Evolutionary conservation across 2,113 vertebrate species (phyloP), one percentile per base, ranked within the genome.

Genomic region (Hyla sarda): DNA sequence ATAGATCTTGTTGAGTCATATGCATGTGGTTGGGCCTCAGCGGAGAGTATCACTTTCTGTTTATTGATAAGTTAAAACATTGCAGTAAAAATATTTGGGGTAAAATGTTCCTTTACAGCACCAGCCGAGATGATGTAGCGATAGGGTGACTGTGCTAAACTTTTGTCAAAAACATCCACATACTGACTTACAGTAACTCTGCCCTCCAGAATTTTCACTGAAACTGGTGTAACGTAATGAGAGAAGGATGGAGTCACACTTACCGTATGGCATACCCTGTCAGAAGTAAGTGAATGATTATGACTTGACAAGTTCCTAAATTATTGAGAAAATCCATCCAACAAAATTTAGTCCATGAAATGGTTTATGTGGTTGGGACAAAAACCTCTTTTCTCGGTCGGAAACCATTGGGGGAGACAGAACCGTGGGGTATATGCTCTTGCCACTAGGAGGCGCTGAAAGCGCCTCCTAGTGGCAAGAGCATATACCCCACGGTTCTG

Each of bases 41-140:
- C 25, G 28, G 74, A 54, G 74, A 32, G 74, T 77, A 52, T 77
- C 47, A 34, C 74, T 77, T 77, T 77, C 74, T 54, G 48, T 77
- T 54, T 77, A n/a, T 54, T 32, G 2, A 77, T 54, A 32, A 77
- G 16, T 28, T 77, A 19, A 32, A n/a, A 8, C 11, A 47, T 25
- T 52, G 25, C 25, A 50, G 25, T 28, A 28, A 16, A 76, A 30
- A 14, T 19, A 17, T 76, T 30, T 52, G 7, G 50, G 48, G 8
- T 23, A 54, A 54, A 52, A 32, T 21, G 14, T 48, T 71, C n/a
- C 19, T 16, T 12, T 5, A 16, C 30, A 54, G 25, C 17, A 19
- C 32, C 28, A 32, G 48, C 45, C 11, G 5, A 52, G 47, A 50
- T 77, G 28, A 50, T 28, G 45, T 17, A 75, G 47, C 52, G 28